phyloP scores from a whole-genome alignment of 1,140 invertebrate species.

The Apis laboriosa region DNA sequence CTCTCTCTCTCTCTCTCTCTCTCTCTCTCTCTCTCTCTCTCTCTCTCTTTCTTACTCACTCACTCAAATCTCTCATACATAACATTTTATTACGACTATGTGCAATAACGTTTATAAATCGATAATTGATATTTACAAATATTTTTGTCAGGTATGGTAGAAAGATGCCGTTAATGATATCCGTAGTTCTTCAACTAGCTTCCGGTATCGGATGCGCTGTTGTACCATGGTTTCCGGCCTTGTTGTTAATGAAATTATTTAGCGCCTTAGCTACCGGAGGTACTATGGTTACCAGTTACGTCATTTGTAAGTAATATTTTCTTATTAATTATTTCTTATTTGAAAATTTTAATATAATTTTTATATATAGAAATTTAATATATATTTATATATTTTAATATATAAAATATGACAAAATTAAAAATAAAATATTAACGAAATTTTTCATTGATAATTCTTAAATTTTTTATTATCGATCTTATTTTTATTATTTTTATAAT shows the following conservation, averaged over 20 bases:
- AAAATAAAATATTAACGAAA: too few species aligned
- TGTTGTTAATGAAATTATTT: slow-evolving; percentile 80
- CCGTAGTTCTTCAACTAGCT: slow-evolving; percentile 85
- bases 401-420: too few species aligned
- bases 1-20: neutral
- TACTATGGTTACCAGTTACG: slow-evolving; percentile 87
- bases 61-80: too few species aligned
- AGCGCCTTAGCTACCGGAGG: slow-evolving; percentile 84
- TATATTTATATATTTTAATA: too few species aligned
- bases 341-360: neutral
- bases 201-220: slow-evolving; percentile 81
- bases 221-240: slow-evolving; percentile 80
- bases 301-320: slow-evolving; percentile 78
- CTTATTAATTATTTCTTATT: neutral
- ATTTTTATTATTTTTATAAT: too few species aligned
- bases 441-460: too few species aligned
- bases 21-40: too few species aligned
- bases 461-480: too few species aligned
- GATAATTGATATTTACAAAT: neutral
- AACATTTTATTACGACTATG: too few species aligned
- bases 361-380: too few species aligned
- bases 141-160: slow-evolving; percentile 84
- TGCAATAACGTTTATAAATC: neutral
- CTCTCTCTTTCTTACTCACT: too few species aligned
- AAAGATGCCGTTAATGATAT: slow-evolving; percentile 87